Evolutionary conservation across 2,888 invertebrate species (phyloP), one percentile per base, ranked within the genome.

Genomic region (Cryptus armator): DNA sequence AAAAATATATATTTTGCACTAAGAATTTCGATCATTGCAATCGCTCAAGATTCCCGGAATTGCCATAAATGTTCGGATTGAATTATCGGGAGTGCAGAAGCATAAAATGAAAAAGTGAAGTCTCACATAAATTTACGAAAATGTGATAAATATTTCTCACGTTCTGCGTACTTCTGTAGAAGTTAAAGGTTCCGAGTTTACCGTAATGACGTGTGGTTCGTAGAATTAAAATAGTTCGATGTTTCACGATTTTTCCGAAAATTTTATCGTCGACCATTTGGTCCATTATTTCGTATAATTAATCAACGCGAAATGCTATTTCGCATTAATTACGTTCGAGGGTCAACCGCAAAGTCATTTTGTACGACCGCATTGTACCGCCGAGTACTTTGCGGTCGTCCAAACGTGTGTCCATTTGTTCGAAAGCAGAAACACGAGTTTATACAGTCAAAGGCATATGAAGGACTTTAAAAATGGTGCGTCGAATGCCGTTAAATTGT

Each of bases 351-450:
- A 66, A 46, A 24, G 64, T 76, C 56, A 72, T 59, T 24, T 48
- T 51, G 19, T 4, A 32, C 44, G 29, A 29, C 62, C 32, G 62
- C 62, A 32, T 32, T 62, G 14, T 29, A 32, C 16, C 32, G 16
- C 14, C 4, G 51, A 70, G 56, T 59, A 51, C 43, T 14, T 24
- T 67, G 77, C 14, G 70, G 43, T 75, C 62, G 66, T n/a, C 66
- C 77, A 72, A 77, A 76, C 12, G 32, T 14, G 14, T 32, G 62
- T 29, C 62, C 62, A 62, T 62, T 29, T 62, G 29, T 62, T 32
- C 62, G n/a, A 62, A 32, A 12, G 62, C 32, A 4, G 29, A 62
- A 29, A 29, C 14, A 32, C 32, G 6, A 12, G 29, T 62, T 62
- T 62, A n/a, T 7, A 6, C 12, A 12, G 59, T 24, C 29, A n/a